phyloP scores from a whole-genome alignment of 2,797 vertebrate species.

The Enteromius afrohamiltoni region DNA sequence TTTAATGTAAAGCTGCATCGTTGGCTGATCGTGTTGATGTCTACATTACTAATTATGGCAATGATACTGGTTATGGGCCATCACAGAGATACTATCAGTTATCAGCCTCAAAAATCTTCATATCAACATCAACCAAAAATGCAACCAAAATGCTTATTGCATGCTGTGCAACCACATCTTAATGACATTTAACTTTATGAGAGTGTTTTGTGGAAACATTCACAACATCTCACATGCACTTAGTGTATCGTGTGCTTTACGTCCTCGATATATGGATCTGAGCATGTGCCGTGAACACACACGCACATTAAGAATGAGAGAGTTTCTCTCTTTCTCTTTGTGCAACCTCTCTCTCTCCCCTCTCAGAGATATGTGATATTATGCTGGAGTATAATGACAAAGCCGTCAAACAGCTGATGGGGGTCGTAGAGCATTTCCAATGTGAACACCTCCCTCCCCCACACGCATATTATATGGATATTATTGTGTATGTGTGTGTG shows the following conservation, averaged over 20 bases:
- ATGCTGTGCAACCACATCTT: not conserved
- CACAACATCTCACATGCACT: not conserved
- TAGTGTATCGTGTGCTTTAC: not conserved
- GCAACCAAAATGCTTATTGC: not conserved
- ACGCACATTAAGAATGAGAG: not conserved
- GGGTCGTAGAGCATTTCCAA: conserved; percentile 54
- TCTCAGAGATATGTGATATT: conserved; percentile 44
- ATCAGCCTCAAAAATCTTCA: not conserved
- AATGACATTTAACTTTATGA: not conserved
- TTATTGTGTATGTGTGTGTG: not conserved
- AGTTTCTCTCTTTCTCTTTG: conserved; percentile 8
- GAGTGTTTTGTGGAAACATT: not conserved
- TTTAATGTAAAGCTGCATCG: not conserved
- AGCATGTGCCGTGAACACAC: not conserved
- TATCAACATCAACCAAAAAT: not conserved
- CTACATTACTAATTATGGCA: not conserved
- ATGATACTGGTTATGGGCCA: not conserved
- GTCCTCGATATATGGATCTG: not conserved
- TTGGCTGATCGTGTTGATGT: not conserved
- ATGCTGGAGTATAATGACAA: conserved; percentile 71
- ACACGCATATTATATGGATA: conserved; percentile 7
- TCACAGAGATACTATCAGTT: not conserved
- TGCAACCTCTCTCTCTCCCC: conserved; percentile 19
- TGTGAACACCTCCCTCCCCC: conserved; percentile 18
- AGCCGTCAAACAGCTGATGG: conserved; percentile 74